These are phyloP conservation scores for Bolborhynchus lineola DNA, from an alignment of 2,113 vertebrate genomes.

Conservation along the genomic window DNA sequence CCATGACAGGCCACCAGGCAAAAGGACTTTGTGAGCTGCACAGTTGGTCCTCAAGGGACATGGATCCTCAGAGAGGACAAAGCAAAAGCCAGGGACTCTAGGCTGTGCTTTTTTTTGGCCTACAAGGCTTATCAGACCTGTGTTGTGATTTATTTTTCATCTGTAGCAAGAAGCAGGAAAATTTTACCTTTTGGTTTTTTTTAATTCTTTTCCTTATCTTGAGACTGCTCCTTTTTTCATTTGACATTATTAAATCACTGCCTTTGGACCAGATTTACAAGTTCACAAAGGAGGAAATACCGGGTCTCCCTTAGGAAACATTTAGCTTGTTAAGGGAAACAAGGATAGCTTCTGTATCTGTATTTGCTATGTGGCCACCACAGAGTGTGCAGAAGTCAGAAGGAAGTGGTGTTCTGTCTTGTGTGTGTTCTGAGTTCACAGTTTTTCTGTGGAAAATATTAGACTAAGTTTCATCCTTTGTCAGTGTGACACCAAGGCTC, in stretches of 20 bases:
- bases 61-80: not conserved
- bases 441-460: not conserved
- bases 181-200: not conserved
- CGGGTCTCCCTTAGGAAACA: not conserved
- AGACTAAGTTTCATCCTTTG: not conserved
- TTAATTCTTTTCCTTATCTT: not conserved
- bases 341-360: not conserved
- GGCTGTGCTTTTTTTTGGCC: constrained; percentile 45
- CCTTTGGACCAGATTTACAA: not conserved
- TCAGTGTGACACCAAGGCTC: not conserved
- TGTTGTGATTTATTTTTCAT: constrained; percentile 43
- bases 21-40: constrained; percentile 18
- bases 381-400: not conserved
- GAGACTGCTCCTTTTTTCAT: not conserved
- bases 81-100: not conserved
- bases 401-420: not conserved
- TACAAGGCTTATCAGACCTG: not conserved
- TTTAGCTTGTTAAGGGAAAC: not conserved
- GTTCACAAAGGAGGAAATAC: not conserved
- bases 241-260: not conserved
- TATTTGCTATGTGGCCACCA: not conserved
- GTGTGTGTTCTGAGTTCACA: not conserved
- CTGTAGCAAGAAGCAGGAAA: not conserved
- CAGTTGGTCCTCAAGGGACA: constrained; percentile 59
- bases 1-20: constrained; percentile 38